Evolutionary conservation across 2,888 invertebrate genomes (phyloP).

Genomic region (Metellina segmentata): DNA sequence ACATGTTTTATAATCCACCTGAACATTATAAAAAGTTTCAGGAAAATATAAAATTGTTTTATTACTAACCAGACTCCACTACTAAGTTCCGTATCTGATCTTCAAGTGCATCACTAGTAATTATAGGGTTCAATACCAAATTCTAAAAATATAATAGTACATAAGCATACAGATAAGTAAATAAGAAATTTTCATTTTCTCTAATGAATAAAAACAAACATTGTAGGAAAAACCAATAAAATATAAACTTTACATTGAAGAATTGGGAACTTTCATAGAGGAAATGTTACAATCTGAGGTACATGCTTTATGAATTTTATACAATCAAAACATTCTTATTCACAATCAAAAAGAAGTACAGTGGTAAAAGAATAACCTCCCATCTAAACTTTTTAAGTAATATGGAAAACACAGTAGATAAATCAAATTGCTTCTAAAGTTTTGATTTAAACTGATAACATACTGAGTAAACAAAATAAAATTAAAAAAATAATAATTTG

Average conservation of each 20-base stretch:
- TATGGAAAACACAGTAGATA: too few relatives aligned
- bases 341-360: too few relatives aligned
- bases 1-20: neutral
- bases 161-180: neutral
- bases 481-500: too few relatives aligned
- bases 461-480: too few relatives aligned
- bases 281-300: neutral
- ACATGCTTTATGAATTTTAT: neutral
- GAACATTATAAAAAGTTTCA: neutral
- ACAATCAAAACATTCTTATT: too few relatives aligned
- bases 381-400: too few relatives aligned
- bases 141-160: conserved; percentile 39
- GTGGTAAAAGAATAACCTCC: too few relatives aligned
- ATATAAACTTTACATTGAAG: neutral
- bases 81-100: conserved; percentile 67
- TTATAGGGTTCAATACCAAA: conserved; percentile 59
- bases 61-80: conserved; percentile 49
- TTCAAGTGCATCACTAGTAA: conserved; percentile 67
- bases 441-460: too few relatives aligned
- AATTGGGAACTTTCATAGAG: neutral
- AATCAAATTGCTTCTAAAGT: too few relatives aligned
- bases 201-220: neutral
- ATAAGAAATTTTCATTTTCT: neutral
- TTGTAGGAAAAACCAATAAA: neutral
- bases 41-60: neutral